phyloP scores from a whole-genome alignment of 2,113 vertebrate species.

The Polypterus senegalus region DNA sequence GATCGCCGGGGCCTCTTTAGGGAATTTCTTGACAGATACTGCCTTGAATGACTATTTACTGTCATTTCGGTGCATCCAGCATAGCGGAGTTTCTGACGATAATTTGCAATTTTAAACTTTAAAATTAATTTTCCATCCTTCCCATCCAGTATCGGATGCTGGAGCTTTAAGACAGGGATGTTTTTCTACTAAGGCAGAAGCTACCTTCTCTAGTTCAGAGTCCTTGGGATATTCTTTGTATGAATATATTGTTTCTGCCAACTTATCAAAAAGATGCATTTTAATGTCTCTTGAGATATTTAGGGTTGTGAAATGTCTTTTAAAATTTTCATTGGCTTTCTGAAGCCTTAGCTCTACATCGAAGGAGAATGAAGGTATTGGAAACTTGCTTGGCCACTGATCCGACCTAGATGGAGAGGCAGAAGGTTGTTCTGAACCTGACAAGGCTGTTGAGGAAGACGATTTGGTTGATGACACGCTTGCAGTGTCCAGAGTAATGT shows the following conservation, averaged over 20 bases:
- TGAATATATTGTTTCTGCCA: slow-evolving; percentile 18
- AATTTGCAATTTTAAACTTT: not conserved
- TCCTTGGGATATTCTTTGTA: slow-evolving; percentile 19
- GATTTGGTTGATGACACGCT: slow-evolving; percentile 11
- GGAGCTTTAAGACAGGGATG: slow-evolving; percentile 13
- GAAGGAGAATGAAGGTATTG: slow-evolving; percentile 12
- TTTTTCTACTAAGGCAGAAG: slow-evolving; percentile 15
- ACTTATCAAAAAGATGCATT: slow-evolving; percentile 16
- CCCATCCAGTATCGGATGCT: slow-evolving; percentile 7
- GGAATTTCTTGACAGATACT: no score
- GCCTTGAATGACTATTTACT: not conserved
- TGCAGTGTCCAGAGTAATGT: slow-evolving; percentile 15
- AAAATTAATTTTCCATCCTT: slow-evolving; percentile 18
- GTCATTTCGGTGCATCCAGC: slow-evolving; percentile 10
- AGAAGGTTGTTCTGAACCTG: no score
- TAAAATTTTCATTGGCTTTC: slow-evolving; percentile 13
- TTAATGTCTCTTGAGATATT: slow-evolving; percentile 17
- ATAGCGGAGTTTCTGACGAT: slow-evolving; percentile 5
- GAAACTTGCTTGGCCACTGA: slow-evolving; percentile 11
- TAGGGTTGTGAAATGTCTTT: not conserved
- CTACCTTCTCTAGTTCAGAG: slow-evolving; percentile 17
- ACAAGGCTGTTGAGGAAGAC: not conserved
- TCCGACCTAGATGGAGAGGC: slow-evolving; percentile 7
- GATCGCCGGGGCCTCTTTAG: slow-evolving; percentile 8
- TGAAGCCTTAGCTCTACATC: slow-evolving; percentile 13